Evolutionary conservation across 2,113 vertebrate species (phyloP).

Genomic region (Panthera uncia): DNA sequence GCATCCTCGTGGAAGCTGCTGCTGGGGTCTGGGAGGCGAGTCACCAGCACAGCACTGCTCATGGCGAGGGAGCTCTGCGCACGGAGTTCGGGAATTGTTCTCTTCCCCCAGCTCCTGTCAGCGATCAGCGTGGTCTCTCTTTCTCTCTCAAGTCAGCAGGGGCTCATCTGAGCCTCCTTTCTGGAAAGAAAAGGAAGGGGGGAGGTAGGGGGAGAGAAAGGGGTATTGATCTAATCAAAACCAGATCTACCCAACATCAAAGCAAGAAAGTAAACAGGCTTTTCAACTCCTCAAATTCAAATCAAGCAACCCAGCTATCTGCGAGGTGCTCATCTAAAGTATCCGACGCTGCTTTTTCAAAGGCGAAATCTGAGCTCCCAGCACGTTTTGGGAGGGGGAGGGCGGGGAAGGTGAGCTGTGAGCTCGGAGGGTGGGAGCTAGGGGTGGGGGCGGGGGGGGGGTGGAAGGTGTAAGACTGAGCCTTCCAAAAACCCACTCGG

Average conservation of each 20-base stretch:
- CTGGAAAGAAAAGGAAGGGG: constrained; percentile 88
- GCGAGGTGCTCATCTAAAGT: constrained; percentile 82
- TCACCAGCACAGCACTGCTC: constrained; percentile 89
- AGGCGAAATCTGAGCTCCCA: constrained; percentile 79
- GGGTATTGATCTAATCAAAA: constrained; percentile 98
- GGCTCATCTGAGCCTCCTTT: constrained; percentile 93
- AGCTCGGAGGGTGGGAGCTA: not conserved
- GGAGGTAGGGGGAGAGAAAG: constrained; percentile 82
- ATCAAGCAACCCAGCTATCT: constrained; percentile 81
- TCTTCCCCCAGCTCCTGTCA: constrained; percentile 80
- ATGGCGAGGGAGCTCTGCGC: constrained; percentile 88
- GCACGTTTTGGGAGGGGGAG: constrained; percentile 60
- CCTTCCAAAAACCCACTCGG: constrained; percentile 32
- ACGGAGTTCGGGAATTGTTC: constrained; percentile 72
- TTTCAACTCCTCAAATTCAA: constrained; percentile 87
- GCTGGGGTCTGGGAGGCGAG: constrained; percentile 91
- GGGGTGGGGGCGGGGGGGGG: not conserved
- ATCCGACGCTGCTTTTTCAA: constrained; percentile 77
- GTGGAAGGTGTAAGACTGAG: constrained; percentile 4
- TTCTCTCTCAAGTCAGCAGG: constrained; percentile 93
- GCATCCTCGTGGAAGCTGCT: constrained; percentile 99
- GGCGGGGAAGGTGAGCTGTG: constrained; percentile 31
- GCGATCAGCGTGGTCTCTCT: constrained; percentile 78
- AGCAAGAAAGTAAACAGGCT: constrained; percentile 91
- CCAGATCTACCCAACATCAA: constrained; percentile 97